A percentile compares a stretch with the other conserved stretches of the same genome.
phyloP scores from a whole-genome alignment of 2,888 invertebrate species.

The Drosophila histrio region DNA sequence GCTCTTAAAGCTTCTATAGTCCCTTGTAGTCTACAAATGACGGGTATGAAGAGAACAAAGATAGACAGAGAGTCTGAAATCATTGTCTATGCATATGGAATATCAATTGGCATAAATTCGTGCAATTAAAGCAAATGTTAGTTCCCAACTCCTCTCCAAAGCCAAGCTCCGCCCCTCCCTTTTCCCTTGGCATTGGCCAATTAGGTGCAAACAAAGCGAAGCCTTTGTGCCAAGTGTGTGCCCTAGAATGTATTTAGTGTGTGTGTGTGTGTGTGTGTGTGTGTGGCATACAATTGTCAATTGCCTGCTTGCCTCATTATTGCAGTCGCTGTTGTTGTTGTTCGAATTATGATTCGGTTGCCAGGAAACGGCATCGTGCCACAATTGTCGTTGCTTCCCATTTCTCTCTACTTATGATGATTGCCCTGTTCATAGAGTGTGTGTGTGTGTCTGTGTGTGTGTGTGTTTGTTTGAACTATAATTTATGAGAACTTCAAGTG shows the following conservation, averaged over 20 bases:
- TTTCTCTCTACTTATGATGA: constrained; percentile 29
- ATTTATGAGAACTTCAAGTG: constrained; percentile 31
- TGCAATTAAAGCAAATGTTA: constrained; percentile 66
- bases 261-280: constrained; percentile 13
- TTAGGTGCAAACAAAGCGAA: constrained; percentile 41
- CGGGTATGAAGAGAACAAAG: no score
- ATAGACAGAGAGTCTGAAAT: neutral
- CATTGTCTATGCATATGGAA: constrained; percentile 21
- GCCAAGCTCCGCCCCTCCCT: neutral
- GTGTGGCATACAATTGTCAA: constrained; percentile 43
- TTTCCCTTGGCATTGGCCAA: constrained; percentile 33
- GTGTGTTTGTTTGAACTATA: constrained; percentile 11
- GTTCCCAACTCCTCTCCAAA: neutral
- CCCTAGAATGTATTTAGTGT: constrained; percentile 6
- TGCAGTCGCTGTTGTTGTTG: constrained; percentile 26
- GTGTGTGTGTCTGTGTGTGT: neutral
- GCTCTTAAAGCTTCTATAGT: no score
- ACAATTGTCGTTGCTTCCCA: constrained; percentile 27
- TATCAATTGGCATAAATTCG: constrained; percentile 60
- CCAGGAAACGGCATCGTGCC: constrained; percentile 16
- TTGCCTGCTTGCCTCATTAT: constrained; percentile 58
- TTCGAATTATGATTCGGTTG: constrained; percentile 46
- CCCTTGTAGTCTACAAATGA: no score
- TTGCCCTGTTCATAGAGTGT: constrained; percentile 17
- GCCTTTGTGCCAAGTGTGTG: constrained; percentile 1